phyloP scores from a whole-genome alignment of 1,140 invertebrate species.

The Apis cerana region DNA sequence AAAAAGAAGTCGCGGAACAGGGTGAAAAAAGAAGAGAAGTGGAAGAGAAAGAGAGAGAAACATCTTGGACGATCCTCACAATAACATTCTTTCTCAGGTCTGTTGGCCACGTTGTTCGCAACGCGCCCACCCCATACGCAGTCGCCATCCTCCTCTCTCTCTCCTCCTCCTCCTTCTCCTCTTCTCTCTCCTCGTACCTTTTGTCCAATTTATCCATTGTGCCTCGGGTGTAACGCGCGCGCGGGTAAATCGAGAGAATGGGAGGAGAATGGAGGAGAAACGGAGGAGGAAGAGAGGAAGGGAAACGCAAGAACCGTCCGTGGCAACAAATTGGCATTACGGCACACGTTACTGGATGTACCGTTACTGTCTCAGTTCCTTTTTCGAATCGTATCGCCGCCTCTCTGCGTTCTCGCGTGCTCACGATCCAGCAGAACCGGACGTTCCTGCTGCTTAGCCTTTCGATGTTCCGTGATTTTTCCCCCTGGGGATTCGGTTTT shows the following conservation, averaged over 20 bases:
- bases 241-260: slow-evolving; percentile 33
- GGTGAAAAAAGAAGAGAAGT: slow-evolving; percentile 10
- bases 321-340: slow-evolving; percentile 62
- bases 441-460: slow-evolving; percentile 29
- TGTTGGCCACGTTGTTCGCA: slow-evolving; percentile 10
- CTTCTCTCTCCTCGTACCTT: slow-evolving; percentile 15
- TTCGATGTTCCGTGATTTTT: slow-evolving; percentile 30
- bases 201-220: slow-evolving; percentile 60
- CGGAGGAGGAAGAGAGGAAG: not conserved
- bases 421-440: slow-evolving; percentile 26
- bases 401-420: slow-evolving; percentile 36
- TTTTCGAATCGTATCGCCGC: slow-evolving; percentile 53
- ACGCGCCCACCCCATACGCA: slow-evolving; percentile 9
- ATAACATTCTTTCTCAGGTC: slow-evolving; percentile 51
- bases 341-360: slow-evolving; percentile 53
- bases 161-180: not conserved
- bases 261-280: not conserved
- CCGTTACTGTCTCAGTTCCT: slow-evolving; percentile 59
- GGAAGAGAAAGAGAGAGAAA: slow-evolving; percentile 22
- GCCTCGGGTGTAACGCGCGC: slow-evolving; percentile 29
- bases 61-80: slow-evolving; percentile 34
- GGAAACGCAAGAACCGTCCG: slow-evolving; percentile 31
- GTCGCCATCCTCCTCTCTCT: not conserved
- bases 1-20: not conserved
- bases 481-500: not conserved